Evolutionary conservation across 2,113 vertebrate genomes (phyloP), one percentile per base, ranked within the genome.

Genomic region (Gallinago paraguaiae): DNA sequence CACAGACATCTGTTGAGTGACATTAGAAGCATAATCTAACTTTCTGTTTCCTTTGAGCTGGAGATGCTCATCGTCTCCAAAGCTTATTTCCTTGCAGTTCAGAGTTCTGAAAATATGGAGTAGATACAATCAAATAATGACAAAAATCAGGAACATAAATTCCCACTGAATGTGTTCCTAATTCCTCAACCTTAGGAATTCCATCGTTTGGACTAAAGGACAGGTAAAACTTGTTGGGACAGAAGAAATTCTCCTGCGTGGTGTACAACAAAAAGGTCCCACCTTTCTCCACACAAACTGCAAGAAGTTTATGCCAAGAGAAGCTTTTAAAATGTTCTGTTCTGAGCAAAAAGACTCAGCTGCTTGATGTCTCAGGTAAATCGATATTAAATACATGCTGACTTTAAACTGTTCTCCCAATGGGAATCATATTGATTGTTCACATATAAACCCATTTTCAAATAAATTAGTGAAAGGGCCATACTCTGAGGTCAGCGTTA

Each of bases 21-120:
- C 37, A 65, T 59, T 82, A 81, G 77, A 93, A 75, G 12, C 24
- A 79, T 79, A 78, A 84, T 60, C 33, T 78, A 41, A 51, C 43
- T 92, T 81, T 71, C 46, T 79, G n/a, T 86, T 79, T 94, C 82
- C 51, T 80, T 78, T 88, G 53, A 86, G 35, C 53, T 90, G 65
- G 51, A 95, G 65, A 48, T 22, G 78, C 17, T 89, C 28, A 18
- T 17, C 53, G 54, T 59, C 69, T 90, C 31, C 51, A 59, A 86
- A 90, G n/a, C 15, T 84, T 88, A 76, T 82, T 92, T 92, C 19
- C 48, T 82, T 79, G 28, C 31, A 79, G 18, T 90, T 88, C 15
- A 19, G 82, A 64, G 22, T 71, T 86, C 46, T 82, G 64, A 84
- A 91, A 92, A 65, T 20, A 63, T 2, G 13, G 5, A 56, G 6